Evolutionary conservation across 2,888 invertebrate species (phyloP).

Genomic region (Pantelozetes paolii): DNA sequence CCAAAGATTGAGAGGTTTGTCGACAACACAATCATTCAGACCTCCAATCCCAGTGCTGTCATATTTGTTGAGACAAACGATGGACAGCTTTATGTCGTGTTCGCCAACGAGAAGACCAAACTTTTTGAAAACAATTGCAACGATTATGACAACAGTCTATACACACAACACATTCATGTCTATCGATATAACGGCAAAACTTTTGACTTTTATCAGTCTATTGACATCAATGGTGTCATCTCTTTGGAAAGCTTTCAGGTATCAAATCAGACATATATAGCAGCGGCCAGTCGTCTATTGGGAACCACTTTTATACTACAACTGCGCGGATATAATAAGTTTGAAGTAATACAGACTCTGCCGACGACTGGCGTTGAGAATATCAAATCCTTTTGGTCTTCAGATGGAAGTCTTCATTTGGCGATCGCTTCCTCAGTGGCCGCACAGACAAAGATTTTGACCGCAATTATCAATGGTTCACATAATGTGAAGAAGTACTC

Average conservation of each 20-base stretch:
- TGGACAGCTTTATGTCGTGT: slow-evolving; percentile 15
- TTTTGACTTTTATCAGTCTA: slow-evolving; percentile 11
- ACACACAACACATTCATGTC: slow-evolving; percentile 25
- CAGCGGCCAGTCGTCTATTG: slow-evolving; percentile 30
- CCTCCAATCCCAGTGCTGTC: slow-evolving; percentile 25
- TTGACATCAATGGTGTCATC: slow-evolving; percentile 29
- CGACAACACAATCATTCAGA: neutral
- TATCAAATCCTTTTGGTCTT: slow-evolving; percentile 32
- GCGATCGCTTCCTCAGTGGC: slow-evolving; percentile 22
- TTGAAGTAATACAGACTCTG: slow-evolving; percentile 27
- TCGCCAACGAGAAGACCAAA: slow-evolving; percentile 27
- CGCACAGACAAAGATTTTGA: slow-evolving; percentile 22
- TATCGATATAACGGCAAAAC: slow-evolving; percentile 11
- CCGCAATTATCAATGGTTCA: slow-evolving; percentile 34
- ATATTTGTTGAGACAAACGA: slow-evolving; percentile 12
- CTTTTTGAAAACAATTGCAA: slow-evolving; percentile 16
- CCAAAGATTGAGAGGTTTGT: neutral
- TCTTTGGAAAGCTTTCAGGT: slow-evolving; percentile 4
- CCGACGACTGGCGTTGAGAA: slow-evolving; percentile 32
- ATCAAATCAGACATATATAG: slow-evolving; percentile 28
- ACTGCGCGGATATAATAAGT: slow-evolving; percentile 33
- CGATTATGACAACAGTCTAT: slow-evolving; percentile 5
- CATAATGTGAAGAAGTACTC: slow-evolving; percentile 2
- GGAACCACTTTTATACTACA: slow-evolving; percentile 28
- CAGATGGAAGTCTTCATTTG: slow-evolving; percentile 15